Base-by-base conservation (phyloP, 2,797 vertebrate genomes). In the Eulemur mongoz region DNA sequence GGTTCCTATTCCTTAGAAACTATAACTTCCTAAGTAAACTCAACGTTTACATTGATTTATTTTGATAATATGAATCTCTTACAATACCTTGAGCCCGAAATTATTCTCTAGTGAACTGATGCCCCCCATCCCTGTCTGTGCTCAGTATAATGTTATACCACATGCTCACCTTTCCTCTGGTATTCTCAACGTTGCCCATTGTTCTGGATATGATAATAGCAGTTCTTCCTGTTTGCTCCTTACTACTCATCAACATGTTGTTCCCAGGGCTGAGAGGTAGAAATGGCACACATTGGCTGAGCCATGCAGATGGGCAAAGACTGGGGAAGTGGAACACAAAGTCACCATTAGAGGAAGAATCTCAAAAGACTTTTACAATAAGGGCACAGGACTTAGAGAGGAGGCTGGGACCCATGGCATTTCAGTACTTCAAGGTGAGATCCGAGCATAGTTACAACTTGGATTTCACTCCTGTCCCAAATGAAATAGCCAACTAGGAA, bases 1-100 rank as follows among this genome's bases (percentile, higher is more conserved):
- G 14, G 32, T 80, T 90, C n/a, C 38, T 79, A 35, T 75, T 67
- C 25, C 8, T 59, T 35, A 86, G 48, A 89, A 93, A 76, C 7
- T 54, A 7, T 27, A 40, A 80, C 79, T 38, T 59, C 15, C 10
- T 32, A 38, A 35, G 32, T 54, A 72, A 82, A 43, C 11, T 15
- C 17, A 52, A 10, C 0, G 54, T 40, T 88, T 40, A 27, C 7
- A 52, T 48, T 61, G 57, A 63, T 61, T 69, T 10, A 30, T 78
- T 85, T 57, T 76, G 45, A 76, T 63, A 27, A 78, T 22, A 59
- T 1, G 25, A 40, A 43, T 52, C 20, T 72, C 79, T 72, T 54
- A 22, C 14, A 70, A 48, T 4, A 38, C 7, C 22, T 45, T 45
- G 91, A 57, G n/a, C 11, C 11, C 32, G 20, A 78, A 63, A 30